These are phyloP conservation scores for Mycetomoellerius zeteki DNA, from an alignment of 1,140 invertebrate genomes.

Conservation along the genomic window DNA sequence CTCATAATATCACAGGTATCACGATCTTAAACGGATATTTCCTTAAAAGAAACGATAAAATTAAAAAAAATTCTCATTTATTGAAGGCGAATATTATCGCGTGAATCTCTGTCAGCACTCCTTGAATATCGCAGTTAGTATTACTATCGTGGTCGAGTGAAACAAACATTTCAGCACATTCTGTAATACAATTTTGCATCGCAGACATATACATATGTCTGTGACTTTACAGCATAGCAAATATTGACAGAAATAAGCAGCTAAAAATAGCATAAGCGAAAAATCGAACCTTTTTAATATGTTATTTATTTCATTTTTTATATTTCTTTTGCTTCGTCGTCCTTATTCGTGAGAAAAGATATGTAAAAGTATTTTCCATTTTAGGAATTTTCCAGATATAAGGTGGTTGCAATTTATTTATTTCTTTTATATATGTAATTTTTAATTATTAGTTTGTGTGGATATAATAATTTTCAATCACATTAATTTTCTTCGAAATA, in stretches of 20 bases:
- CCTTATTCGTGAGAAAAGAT: neutral
- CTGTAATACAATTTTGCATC: neutral
- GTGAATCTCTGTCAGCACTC: constrained; percentile 5
- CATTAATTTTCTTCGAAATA: constrained; percentile 24
- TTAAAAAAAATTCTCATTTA: constrained; percentile 21
- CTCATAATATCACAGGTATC: constrained; percentile 12
- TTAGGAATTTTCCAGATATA: neutral
- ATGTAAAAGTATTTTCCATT: neutral
- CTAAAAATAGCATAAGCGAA: neutral
- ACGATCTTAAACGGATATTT: neutral
- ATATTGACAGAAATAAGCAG: constrained; percentile 1
- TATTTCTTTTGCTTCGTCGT: neutral
- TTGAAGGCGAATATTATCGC: constrained; percentile 19
- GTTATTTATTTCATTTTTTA: neutral
- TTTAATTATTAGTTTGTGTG: neutral
- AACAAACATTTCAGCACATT: constrained; percentile 24
- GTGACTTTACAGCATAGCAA: neutral
- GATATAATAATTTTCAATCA: too few species aligned
- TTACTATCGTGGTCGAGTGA: neutral
- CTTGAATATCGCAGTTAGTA: constrained; percentile 8
- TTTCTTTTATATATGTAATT: neutral
- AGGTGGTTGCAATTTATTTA: neutral
- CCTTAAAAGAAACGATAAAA: neutral
- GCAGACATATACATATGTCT: neutral
- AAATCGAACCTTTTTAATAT: neutral